Conservation (phyloP, 2,888 invertebrate species). For the Candidula unifasciata region DNA sequence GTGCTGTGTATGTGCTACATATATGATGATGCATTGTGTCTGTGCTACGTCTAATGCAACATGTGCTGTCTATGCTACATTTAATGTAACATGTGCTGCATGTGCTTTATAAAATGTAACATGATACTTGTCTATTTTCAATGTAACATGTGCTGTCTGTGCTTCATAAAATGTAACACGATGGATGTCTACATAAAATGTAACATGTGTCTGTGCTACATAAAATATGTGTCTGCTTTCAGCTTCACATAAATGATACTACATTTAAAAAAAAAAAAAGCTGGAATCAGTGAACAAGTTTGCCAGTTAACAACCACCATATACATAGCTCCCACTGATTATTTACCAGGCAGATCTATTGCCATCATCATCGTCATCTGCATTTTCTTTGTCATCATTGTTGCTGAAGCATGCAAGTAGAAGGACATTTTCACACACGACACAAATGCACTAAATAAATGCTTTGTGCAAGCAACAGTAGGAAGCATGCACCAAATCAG, state of each 20-base stretch:
- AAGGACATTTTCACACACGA: not conserved
- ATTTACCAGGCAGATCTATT: constrained; percentile 42
- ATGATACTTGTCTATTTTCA: too few species aligned
- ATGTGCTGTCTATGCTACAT: too few species aligned
- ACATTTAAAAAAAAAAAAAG: not conserved
- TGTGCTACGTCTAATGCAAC: too few species aligned
- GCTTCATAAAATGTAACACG: too few species aligned
- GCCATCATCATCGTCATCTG: constrained; percentile 37
- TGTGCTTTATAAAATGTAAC: too few species aligned
- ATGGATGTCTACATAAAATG: too few species aligned
- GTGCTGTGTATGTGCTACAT: too few species aligned
- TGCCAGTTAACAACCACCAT: not conserved
- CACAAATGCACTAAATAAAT: not conserved
- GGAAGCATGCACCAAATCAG: not conserved
- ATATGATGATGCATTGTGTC: too few species aligned
- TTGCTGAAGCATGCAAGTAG: constrained; percentile 41
- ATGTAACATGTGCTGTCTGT: too few species aligned
- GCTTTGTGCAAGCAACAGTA: too few species aligned
- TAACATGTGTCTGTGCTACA: not conserved
- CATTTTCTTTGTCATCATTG: constrained; percentile 40
- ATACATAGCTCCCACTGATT: constrained; percentile 19
- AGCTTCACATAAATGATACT: too few species aligned
- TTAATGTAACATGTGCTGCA: too few species aligned
- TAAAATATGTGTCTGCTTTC: not conserved
- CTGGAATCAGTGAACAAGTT: not conserved